Percentiles rank a stretch among this genome's conserved stretches.
These are phyloP conservation scores for Drosophila gaucha DNA, from an alignment of 2,888 invertebrate species.

Conservation along the genomic window DNA sequence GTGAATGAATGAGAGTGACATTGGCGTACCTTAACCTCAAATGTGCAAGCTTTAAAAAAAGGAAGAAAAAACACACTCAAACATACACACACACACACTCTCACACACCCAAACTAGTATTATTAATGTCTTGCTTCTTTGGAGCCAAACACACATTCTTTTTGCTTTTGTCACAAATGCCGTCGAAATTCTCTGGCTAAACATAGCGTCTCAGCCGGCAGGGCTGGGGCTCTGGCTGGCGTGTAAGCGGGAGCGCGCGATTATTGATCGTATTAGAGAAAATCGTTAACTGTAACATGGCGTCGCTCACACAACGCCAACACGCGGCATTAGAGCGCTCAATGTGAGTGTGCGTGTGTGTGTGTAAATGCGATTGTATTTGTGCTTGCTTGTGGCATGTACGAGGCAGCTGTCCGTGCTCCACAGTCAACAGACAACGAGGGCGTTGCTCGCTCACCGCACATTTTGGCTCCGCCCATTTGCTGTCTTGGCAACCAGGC, in stretches of 20 bases:
- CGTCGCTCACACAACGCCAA: conserved; percentile 69
- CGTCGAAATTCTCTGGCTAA: conserved; percentile 72
- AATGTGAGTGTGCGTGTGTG: not conserved
- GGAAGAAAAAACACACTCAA: conserved; percentile 42
- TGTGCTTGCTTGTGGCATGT: conserved; percentile 12
- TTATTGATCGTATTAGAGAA: conserved; percentile 81
- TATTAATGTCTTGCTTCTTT: conserved; percentile 76
- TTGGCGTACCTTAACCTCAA: conserved; percentile 82
- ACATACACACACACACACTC: conserved; percentile 15
- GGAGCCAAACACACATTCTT: conserved; percentile 51
- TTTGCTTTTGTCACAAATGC: conserved; percentile 51
- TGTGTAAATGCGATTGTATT: conserved; percentile 9
- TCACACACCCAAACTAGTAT: conserved; percentile 21
- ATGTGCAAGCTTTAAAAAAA: conserved; percentile 69
- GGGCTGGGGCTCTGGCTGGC: conserved; percentile 23
- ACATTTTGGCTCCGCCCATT: conserved; percentile 64
- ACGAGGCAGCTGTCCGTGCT: conserved; percentile 39
- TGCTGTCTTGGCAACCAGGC: conserved; percentile 77
- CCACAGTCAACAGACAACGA: conserved; percentile 32
- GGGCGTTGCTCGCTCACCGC: conserved; percentile 64
- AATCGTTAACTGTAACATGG: conserved; percentile 81
- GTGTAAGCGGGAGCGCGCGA: conserved; percentile 66
- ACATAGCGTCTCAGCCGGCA: conserved; percentile 56
- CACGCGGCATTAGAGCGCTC: conserved; percentile 33
- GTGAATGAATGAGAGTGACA: conserved; percentile 83